These are phyloP conservation scores for Cataglyphis hispanica DNA, from an alignment of 1,140 invertebrate genomes.

Conservation along the genomic window DNA sequence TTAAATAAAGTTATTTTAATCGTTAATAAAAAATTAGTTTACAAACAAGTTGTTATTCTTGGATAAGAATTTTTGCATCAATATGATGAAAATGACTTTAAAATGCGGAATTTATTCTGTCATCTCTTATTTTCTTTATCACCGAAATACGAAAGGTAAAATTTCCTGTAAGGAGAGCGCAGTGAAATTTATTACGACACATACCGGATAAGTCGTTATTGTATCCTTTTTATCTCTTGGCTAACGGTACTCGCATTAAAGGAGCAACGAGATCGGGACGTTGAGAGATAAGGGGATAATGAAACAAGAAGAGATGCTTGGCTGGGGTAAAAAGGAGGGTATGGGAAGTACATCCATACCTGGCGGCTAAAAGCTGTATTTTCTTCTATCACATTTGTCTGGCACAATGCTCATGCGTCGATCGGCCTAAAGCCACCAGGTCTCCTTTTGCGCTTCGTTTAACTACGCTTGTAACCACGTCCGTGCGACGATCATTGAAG, in stretches of 20 bases:
- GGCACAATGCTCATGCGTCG: slow-evolving; percentile 48
- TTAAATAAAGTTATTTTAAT: neutral
- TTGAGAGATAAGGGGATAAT: slow-evolving; percentile 13
- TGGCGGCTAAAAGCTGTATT: slow-evolving; percentile 65
- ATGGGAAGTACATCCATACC: slow-evolving; percentile 18
- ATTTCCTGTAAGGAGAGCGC: neutral
- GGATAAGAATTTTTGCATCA: neutral
- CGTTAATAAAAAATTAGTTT: neutral
- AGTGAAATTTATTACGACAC: slow-evolving; percentile 21
- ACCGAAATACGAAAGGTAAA: neutral
- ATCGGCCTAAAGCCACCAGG: slow-evolving; percentile 33
- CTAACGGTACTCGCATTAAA: slow-evolving; percentile 12
- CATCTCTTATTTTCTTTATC: neutral
- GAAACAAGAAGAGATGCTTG: slow-evolving; percentile 60
- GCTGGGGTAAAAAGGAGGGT: slow-evolving; percentile 52
- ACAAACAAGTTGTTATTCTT: neutral
- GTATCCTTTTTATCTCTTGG: slow-evolving; percentile 12
- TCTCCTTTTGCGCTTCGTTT: slow-evolving; percentile 51
- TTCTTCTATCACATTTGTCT: slow-evolving; percentile 44
- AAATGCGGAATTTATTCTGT: slow-evolving; percentile 8
- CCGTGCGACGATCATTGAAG: neutral
- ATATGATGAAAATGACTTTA: neutral
- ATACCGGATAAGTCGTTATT: neutral
- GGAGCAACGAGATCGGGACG: slow-evolving; percentile 14
- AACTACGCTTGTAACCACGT: slow-evolving; percentile 46